phyloP scores from a whole-genome alignment of 2,113 vertebrate species.

The Macquaria ambigua region DNA sequence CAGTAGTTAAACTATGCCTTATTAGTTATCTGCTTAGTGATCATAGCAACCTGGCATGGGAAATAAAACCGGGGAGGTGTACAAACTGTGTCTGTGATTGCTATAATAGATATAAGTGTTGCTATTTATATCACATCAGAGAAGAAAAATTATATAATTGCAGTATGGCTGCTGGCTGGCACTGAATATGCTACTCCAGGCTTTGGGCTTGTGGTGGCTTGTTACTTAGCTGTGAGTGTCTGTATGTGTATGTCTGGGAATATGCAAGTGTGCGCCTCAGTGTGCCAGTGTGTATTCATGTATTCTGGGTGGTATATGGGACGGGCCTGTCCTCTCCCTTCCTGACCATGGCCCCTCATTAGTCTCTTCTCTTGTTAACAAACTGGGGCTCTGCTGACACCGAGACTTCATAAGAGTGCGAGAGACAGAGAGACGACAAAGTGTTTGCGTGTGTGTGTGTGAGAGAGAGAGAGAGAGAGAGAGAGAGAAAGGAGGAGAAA shows the following conservation, averaged over 20 bases:
- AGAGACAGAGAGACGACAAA: slow-evolving; percentile 1
- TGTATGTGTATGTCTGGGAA: slow-evolving; percentile 30
- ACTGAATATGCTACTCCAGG: slow-evolving; percentile 42
- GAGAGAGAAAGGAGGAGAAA: neutral
- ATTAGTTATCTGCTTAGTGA: slow-evolving; percentile 64
- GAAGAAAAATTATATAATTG: slow-evolving; percentile 55
- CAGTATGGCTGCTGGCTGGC: slow-evolving; percentile 15
- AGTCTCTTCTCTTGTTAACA: slow-evolving; percentile 67
- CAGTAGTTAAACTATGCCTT: slow-evolving; percentile 53
- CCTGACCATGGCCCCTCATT: slow-evolving; percentile 68
- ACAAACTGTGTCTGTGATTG: slow-evolving; percentile 36
- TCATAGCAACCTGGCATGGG: slow-evolving; percentile 58
- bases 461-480: slow-evolving; percentile 2
- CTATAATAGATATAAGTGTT: slow-evolving; percentile 47
- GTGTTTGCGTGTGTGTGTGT: neutral
- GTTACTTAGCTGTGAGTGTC: slow-evolving; percentile 36
- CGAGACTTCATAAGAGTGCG: slow-evolving; percentile 27
- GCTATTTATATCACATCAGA: slow-evolving; percentile 51
- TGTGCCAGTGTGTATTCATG: slow-evolving; percentile 39
- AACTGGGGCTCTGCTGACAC: slow-evolving; percentile 47
- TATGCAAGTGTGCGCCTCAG: slow-evolving; percentile 9
- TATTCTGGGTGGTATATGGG: slow-evolving; percentile 47
- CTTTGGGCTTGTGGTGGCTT: slow-evolving; percentile 36
- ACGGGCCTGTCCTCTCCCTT: slow-evolving; percentile 26
- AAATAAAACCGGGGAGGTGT: slow-evolving; percentile 47